These are phyloP conservation scores for Ernsta delagoae DNA, from an alignment of 2,888 invertebrate species.

Conservation along the genomic window DNA sequence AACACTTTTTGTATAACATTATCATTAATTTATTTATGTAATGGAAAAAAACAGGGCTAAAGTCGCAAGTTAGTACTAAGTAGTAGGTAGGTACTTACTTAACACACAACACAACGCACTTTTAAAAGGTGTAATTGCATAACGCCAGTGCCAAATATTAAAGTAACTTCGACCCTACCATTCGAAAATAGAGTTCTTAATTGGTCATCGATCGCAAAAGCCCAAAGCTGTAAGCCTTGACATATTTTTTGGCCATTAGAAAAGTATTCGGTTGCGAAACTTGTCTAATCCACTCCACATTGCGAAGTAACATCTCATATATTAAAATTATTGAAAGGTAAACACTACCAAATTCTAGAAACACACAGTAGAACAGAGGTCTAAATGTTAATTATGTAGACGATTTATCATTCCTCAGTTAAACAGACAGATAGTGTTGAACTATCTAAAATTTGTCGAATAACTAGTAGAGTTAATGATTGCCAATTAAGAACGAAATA, in stretches of 20 bases:
- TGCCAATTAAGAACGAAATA: too few relatives aligned
- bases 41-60: too few relatives aligned
- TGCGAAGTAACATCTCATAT: constrained; percentile 20
- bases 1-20: too few relatives aligned
- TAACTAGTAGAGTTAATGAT: too few relatives aligned
- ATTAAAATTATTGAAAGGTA: background rate
- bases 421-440: too few relatives aligned
- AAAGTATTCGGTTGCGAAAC: constrained; percentile 29
- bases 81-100: background rate
- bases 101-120: background rate
- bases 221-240: constrained; percentile 31
- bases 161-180: background rate
- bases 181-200: constrained; percentile 4
- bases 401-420: too few relatives aligned
- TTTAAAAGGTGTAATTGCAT: constrained; percentile 5
- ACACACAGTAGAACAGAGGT: too few relatives aligned
- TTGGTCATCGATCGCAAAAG: constrained; percentile 19
- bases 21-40: too few relatives aligned
- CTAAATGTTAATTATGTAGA: too few relatives aligned
- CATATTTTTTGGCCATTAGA: constrained; percentile 29
- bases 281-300: constrained; percentile 20
- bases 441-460: too few relatives aligned
- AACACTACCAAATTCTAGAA: too few relatives aligned
- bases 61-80: too few relatives aligned
- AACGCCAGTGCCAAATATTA: background rate